Evolutionary conservation across 92 coral and sea anemone genomes (phyloP).

Genomic region (Virgularia gustaviana): DNA sequence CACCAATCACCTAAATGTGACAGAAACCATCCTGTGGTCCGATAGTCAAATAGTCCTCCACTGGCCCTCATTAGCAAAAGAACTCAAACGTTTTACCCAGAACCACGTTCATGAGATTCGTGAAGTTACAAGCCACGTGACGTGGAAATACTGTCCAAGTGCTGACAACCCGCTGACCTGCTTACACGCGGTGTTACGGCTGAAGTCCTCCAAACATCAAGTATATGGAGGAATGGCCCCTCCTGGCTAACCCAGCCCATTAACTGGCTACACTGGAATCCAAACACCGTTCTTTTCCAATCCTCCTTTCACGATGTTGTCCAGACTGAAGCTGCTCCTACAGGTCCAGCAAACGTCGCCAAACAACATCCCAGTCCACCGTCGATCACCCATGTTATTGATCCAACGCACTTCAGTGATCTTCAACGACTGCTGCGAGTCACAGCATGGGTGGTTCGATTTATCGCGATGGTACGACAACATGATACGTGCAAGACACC

Average conservation of each 20-base stretch:
- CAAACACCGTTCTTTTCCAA: neutral
- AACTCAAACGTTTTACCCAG: constrained; percentile 29
- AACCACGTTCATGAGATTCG: constrained; percentile 43
- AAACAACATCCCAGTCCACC: neutral
- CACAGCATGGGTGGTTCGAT: constrained; percentile 43
- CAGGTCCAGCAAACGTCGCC: neutral
- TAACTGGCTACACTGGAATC: constrained; percentile 43
- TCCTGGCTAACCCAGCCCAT: constrained; percentile 19
- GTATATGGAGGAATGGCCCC: constrained; percentile 44
- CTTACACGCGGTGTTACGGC: constrained; percentile 48
- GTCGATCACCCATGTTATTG: constrained; percentile 34
- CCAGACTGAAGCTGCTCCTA: neutral
- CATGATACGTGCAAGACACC: neutral
- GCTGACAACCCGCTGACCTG: constrained; percentile 43
- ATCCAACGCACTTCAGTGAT: constrained; percentile 20
- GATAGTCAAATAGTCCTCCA: constrained; percentile 25
- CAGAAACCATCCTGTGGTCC: constrained; percentile 10
- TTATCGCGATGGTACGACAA: constrained; percentile 2
- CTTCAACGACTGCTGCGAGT: constrained; percentile 1
- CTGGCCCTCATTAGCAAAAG: constrained; percentile 7
- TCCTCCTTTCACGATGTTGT: neutral
- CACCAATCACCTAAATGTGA: constrained; percentile 6
- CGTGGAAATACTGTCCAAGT: constrained; percentile 50
- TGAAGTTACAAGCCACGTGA: neutral
- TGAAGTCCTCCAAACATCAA: neutral